Evolutionary conservation across 2,113 vertebrate genomes (phyloP).

Genomic region (Pseudopodoces humilis): DNA sequence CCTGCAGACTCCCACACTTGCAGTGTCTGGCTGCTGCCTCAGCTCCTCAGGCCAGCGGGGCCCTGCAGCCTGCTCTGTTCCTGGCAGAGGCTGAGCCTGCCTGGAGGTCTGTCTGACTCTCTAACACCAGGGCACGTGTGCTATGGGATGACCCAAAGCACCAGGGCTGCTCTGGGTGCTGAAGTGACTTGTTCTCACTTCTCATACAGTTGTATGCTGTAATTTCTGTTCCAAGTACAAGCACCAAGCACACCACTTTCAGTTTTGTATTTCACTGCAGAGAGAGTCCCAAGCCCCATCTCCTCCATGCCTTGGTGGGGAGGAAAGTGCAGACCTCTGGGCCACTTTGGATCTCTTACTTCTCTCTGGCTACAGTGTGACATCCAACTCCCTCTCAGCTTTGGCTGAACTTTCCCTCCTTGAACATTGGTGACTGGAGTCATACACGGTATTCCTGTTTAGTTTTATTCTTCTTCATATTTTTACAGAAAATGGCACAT

Average conservation of each 20-base stretch:
- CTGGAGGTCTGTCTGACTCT: fast-evolving
- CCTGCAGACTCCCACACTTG: background rate
- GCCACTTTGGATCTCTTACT: background rate
- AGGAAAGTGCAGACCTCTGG: background rate
- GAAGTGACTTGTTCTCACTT: background rate
- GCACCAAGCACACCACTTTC: background rate
- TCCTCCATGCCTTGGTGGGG: background rate
- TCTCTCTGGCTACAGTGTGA: background rate
- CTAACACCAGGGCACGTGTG: fast-evolving
- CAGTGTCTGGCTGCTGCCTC: background rate
- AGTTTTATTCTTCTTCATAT: constrained; percentile 81
- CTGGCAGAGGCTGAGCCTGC: background rate
- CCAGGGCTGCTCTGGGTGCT: background rate
- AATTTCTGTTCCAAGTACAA: background rate
- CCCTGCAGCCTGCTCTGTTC: background rate
- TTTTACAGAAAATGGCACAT: constrained; percentile 89
- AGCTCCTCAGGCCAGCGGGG: background rate
- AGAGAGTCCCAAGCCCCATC: background rate
- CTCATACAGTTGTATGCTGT: background rate
- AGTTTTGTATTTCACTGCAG: background rate
- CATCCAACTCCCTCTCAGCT: background rate
- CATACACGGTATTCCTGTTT: constrained; percentile 32
- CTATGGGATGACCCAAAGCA: background rate
- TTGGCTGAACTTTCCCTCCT: background rate
- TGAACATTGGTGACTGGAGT: background rate